phyloP scores from a whole-genome alignment of 1,140 invertebrate species.

The Mylabris phalerata region DNA sequence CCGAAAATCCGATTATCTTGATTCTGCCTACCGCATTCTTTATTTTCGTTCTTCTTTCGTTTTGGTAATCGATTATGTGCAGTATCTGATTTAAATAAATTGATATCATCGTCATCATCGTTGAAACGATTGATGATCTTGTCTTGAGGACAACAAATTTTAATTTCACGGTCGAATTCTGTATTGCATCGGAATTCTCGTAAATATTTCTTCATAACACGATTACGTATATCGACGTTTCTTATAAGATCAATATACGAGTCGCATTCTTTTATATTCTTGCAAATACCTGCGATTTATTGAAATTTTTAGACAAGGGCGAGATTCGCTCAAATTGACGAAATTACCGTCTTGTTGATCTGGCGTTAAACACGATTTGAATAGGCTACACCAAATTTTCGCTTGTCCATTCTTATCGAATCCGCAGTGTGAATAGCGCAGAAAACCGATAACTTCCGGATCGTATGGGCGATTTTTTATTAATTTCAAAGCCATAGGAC shows the following conservation, averaged over 20 bases:
- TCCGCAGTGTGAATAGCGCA: slow-evolving; percentile 12
- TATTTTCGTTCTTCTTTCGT: slow-evolving; percentile 4
- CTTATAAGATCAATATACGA: slow-evolving; percentile 8
- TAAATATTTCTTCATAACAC: slow-evolving; percentile 7
- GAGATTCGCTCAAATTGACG: neutral
- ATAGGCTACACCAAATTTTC: slow-evolving; percentile 14
- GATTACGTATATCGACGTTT: neutral
- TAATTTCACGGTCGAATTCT: slow-evolving; percentile 5
- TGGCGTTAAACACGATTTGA: slow-evolving; percentile 6
- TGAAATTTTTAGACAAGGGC: neutral
- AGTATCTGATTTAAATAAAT: neutral
- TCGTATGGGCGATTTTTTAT: slow-evolving; percentile 17
- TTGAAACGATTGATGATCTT: neutral
- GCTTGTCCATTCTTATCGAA: slow-evolving; percentile 4
- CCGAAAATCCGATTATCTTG: slow-evolving; percentile 27
- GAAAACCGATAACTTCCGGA: slow-evolving; percentile 11
- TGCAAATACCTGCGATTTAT: slow-evolving; percentile 13
- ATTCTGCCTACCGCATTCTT: slow-evolving; percentile 10
- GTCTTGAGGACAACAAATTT: slow-evolving; percentile 16
- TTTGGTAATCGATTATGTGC: neutral
- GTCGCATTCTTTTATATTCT: slow-evolving; percentile 12
- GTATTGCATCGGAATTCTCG: slow-evolving; percentile 14
- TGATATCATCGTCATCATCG: neutral
- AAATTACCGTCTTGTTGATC: slow-evolving; percentile 1
- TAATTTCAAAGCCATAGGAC: slow-evolving; percentile 17